Conservation (phyloP, 2,888 invertebrate genomes). For the Cecidostiba fungosa region DNA sequence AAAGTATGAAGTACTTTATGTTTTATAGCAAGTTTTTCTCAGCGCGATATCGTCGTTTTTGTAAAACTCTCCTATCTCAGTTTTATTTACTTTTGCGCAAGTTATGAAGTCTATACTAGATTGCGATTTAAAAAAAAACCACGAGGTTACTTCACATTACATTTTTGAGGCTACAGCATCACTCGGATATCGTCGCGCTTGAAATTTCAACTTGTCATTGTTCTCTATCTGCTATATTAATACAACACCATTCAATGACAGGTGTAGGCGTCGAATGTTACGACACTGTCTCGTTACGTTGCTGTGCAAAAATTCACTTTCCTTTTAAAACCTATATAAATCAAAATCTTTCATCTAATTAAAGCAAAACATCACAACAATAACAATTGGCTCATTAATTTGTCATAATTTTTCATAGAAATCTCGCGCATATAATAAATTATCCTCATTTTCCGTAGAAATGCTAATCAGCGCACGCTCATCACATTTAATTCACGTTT, state of each 20-base stretch:
- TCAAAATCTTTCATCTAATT: too few relatives aligned
- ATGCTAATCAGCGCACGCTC: not conserved
- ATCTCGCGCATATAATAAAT: not conserved
- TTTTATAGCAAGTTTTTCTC: not conserved
- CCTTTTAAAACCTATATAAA: too few relatives aligned
- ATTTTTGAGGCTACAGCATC: not conserved
- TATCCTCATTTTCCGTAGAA: not conserved
- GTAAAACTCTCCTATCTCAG: not conserved
- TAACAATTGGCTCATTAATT: not conserved
- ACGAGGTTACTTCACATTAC: not conserved
- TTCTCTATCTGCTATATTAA: not conserved
- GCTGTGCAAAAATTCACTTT: not conserved
- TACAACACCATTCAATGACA: not conserved
- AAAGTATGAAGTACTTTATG: too few relatives aligned
- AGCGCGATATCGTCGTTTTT: not conserved
- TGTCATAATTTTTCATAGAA: not conserved
- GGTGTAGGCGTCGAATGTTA: not conserved
- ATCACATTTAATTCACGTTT: constrained; percentile 10
- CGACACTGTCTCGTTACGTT: not conserved
- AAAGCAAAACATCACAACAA: not conserved
- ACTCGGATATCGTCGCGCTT: not conserved
- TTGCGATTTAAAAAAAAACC: not conserved
- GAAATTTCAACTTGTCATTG: not conserved
- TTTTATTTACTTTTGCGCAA: not conserved
- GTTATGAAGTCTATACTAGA: not conserved